Evolutionary conservation across 2,113 vertebrate genomes (phyloP).

Genomic region (Neogobius melanostomus): DNA sequence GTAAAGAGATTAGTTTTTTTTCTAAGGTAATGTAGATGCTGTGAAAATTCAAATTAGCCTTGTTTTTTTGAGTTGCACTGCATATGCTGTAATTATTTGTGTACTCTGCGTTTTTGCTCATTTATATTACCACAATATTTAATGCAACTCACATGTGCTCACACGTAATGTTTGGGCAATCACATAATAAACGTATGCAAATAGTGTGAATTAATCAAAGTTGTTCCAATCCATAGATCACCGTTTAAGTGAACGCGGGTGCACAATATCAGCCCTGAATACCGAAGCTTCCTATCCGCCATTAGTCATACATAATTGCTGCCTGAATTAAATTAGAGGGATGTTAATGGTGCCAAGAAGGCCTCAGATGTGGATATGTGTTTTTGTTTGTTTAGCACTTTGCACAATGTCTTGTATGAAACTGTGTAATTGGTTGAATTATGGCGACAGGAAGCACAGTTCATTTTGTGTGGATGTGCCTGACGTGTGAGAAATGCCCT

Average conservation of each 20-base stretch:
- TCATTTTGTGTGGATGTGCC: slow-evolving; percentile 16
- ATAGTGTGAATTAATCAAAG: slow-evolving; percentile 51
- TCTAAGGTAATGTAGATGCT: no score
- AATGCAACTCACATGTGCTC: slow-evolving; percentile 10
- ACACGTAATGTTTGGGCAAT: slow-evolving; percentile 25
- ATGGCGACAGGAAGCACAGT: slow-evolving; percentile 20
- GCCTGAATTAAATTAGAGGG: slow-evolving; percentile 46
- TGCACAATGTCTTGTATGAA: slow-evolving; percentile 20
- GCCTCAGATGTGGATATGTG: slow-evolving; percentile 16
- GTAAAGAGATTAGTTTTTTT: no score
- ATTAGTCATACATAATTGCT: slow-evolving; percentile 57
- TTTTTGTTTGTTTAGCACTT: slow-evolving; percentile 14
- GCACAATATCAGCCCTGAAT: slow-evolving; percentile 38
- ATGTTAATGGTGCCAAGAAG: slow-evolving; percentile 36
- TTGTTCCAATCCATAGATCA: slow-evolving; percentile 43
- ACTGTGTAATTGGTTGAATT: slow-evolving; percentile 23
- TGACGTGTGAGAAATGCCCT: slow-evolving; percentile 48
- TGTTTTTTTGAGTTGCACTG: background rate
- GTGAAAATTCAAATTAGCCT: no score
- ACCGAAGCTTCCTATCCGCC: slow-evolving; percentile 31
- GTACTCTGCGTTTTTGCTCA: slow-evolving; percentile 14
- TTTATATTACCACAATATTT: background rate
- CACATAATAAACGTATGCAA: slow-evolving; percentile 46
- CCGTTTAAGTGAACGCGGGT: slow-evolving; percentile 42
- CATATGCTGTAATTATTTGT: slow-evolving; percentile 3